Percentiles rank a stretch among this genome's conserved stretches.
Conservation (phyloP, 2,888 invertebrate species). For the Tyria jacobaeae region DNA sequence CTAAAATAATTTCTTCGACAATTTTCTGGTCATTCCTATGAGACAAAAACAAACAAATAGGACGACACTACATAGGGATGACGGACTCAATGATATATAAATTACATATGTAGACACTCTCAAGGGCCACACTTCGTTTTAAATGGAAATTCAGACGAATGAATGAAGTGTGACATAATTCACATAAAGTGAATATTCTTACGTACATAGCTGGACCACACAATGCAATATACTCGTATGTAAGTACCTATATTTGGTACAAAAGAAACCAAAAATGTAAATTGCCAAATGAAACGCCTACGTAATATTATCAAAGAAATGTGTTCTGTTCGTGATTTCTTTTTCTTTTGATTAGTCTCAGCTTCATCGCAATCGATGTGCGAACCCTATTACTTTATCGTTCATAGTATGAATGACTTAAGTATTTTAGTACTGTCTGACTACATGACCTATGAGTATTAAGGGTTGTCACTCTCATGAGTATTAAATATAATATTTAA, state of each 20-base stretch:
- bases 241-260: too few species aligned
- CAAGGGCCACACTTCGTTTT: neutral
- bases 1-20: too few species aligned
- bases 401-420: neutral
- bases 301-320: too few species aligned
- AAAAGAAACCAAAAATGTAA: too few species aligned
- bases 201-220: too few species aligned
- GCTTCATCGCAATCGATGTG: neutral
- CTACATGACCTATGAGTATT: neutral
- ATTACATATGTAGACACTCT: neutral
- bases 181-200: neutral
- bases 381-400: neutral
- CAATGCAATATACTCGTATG: too few species aligned
- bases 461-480: neutral
- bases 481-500: neutral
- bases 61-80: too few species aligned
- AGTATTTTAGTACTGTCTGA: conserved; percentile 3
- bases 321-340: too few species aligned
- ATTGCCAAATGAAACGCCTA: too few species aligned
- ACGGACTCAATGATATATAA: too few species aligned
- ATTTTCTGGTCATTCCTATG: too few species aligned
- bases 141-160: neutral
- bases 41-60: too few species aligned
- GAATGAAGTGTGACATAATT: neutral
- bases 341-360: neutral